Percentiles rank a stretch among this genome's conserved stretches.
Evolutionary conservation across 2,113 vertebrate species (phyloP).

Genomic region (Trachemys scripta): DNA sequence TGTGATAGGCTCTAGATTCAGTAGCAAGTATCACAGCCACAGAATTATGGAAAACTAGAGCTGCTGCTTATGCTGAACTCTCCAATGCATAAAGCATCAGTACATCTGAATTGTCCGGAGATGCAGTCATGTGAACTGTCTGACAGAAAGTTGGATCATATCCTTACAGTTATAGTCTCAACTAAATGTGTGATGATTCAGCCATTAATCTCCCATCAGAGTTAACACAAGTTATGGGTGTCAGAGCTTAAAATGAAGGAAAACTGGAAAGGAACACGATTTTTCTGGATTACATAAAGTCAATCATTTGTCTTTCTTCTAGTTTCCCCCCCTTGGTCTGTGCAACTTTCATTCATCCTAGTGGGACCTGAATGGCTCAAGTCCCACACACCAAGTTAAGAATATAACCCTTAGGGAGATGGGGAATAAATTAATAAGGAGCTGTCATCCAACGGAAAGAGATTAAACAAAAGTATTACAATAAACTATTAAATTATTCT

Average conservation of each 20-base stretch:
- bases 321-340: background rate
- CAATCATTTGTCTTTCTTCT: background rate
- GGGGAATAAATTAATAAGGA: conserved; percentile 1
- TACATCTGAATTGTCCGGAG: background rate
- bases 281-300: conserved; percentile 28
- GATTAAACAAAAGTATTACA: background rate
- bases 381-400: background rate
- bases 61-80: background rate
- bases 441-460: background rate
- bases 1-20: background rate
- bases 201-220: conserved; percentile 30
- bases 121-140: background rate
- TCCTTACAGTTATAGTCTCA: background rate
- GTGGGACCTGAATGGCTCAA: background rate
- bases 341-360: conserved; percentile 1
- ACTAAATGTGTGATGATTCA: background rate
- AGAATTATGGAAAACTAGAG: background rate
- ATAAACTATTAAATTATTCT: background rate
- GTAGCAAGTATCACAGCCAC: background rate
- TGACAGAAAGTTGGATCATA: background rate
- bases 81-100: background rate
- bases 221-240: conserved; percentile 37
- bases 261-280: background rate
- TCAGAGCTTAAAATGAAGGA: conserved; percentile 13
- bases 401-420: background rate